Percentiles rank a stretch among this genome's conserved stretches.
phyloP scores from a whole-genome alignment of 2,797 vertebrate genomes.

The Scleropages formosus region DNA sequence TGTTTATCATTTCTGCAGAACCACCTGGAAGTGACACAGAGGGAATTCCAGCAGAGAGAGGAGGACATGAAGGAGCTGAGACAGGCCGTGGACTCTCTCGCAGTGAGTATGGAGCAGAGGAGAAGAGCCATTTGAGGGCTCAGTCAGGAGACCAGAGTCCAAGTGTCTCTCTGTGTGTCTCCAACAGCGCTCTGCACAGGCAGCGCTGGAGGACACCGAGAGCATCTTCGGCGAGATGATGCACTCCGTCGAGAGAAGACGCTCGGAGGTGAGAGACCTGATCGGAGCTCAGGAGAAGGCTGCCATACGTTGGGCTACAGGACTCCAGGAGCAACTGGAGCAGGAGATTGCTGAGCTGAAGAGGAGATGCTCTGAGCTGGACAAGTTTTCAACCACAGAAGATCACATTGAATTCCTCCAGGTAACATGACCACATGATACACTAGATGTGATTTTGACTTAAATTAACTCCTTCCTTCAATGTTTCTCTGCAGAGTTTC shows the following conservation, averaged over 20 bases:
- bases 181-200: constrained; percentile 14
- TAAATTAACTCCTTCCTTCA: neutral
- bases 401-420: constrained; percentile 6
- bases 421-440: neutral
- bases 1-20: constrained; percentile 9
- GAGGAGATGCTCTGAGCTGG: constrained; percentile 7
- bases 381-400: constrained; percentile 5
- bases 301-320: constrained; percentile 4
- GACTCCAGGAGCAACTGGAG: constrained; percentile 1
- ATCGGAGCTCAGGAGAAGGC: constrained; percentile 19
- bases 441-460: no score
- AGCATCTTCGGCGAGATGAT: neutral
- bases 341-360: constrained; percentile 23
- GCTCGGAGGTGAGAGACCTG: constrained; percentile 12
- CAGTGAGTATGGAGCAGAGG: constrained; percentile 23
- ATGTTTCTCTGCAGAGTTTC: neutral
- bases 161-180: constrained; percentile 1
- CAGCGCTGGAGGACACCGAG: neutral
- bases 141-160: neutral
- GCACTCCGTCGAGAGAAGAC: constrained; percentile 1
- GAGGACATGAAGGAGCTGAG: constrained; percentile 7
- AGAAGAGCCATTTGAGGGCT: neutral
- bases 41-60: constrained; percentile 24
- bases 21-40: neutral
- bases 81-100: constrained; percentile 26